Evolutionary conservation across 2,888 invertebrate genomes (phyloP), one percentile per base, ranked within the genome.

Genomic region (Acrocera orbiculus): DNA sequence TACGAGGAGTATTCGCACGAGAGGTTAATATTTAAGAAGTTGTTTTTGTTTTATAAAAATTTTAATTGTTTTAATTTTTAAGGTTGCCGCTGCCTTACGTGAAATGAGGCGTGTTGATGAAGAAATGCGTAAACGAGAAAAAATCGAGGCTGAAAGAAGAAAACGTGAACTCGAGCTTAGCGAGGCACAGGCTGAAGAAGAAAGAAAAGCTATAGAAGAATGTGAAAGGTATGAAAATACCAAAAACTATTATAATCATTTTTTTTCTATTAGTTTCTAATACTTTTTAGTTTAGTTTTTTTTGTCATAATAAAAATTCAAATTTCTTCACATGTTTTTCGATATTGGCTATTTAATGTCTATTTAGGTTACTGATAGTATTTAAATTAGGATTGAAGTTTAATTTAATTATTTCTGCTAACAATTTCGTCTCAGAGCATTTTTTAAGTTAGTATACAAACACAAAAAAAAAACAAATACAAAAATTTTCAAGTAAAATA

Each of bases 81-180:
- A 63, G 61, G 67, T 80, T 6, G 87, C 87, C 1, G 69, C 79
- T 2, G 87, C 89, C 0, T 56, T 90, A 40, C 61, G 86, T 5
- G 87, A 89, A 63, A 87, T 89, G 83, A 66, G 75, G 43, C 62
- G 81, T 16, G 82, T 85, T 36, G 83, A 86, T 54, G 77, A 81
- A 51, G 83, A 85, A 63, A 83, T 86, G 71, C 69, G 78, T 40
- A 73, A 81, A 44, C 63, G 82, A 11, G 82, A 83, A 42, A 46
- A 67, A 44, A 53, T 76, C 32, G 78, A 80, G 45, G 78, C 76
- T 44, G 80, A 81, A 50, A 66, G 69, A 32, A 65, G 67, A 47
- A 66, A 67, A 41, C 64, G 69, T 38, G 69, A 72, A 15, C 67
- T 64, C 0, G 69, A 72, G 44, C 52, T 69, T 10, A 60, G 63